Base-by-base conservation (phyloP, 2,797 vertebrate species). In the Margarornis squamiger region DNA sequence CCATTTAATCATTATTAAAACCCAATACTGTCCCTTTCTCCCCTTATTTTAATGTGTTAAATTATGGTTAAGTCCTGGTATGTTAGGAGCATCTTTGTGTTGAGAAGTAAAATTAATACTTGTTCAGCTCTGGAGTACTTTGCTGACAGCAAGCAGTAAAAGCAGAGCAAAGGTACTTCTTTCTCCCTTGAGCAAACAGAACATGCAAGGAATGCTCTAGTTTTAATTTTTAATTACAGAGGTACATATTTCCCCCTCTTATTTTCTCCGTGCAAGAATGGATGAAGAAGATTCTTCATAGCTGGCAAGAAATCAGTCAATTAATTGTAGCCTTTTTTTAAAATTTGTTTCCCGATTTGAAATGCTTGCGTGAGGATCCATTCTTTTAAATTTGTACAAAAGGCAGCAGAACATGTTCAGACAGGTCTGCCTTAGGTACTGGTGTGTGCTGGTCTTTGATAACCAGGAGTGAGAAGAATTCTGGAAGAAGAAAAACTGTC, bases 291-390 rank as follows among this genome's bases (percentile, higher is more conserved):
- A 68, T 95, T 96, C 81, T 90, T 93, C 70, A 95, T 97, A 94
- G 95, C 92, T 98, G 98, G 98, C 97, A 97, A 91, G 83, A 92
- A 97, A 97, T 98, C 97, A 98, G 96, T 97, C 96, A 98, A 97
- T 97, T 97, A 97, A 98, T 98, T 97, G 90, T 90, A 98, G 98
- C 96, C 95, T 98, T 96, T 98, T 98, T 97, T 96, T 96, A 92
- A 97, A 97, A 98, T 98, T 98, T 98, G 97, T 98, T 98, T 97
- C 97, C 96, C 41, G 20, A 97, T 98, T 97, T 98, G 96, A 97
- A 98, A 98, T 95, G 97, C 93, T 98, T 98, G 97, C 95, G 22
- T 98, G 98, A 98, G 97, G 96, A 98, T 84, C 97, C 82, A 95
- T 97, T 97, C 96, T 96, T 97, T 95, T 70, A 91, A 94, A 95